These are phyloP conservation scores for Perdita meconis DNA, from an alignment of 2,888 invertebrate species.

Conservation along the genomic window DNA sequence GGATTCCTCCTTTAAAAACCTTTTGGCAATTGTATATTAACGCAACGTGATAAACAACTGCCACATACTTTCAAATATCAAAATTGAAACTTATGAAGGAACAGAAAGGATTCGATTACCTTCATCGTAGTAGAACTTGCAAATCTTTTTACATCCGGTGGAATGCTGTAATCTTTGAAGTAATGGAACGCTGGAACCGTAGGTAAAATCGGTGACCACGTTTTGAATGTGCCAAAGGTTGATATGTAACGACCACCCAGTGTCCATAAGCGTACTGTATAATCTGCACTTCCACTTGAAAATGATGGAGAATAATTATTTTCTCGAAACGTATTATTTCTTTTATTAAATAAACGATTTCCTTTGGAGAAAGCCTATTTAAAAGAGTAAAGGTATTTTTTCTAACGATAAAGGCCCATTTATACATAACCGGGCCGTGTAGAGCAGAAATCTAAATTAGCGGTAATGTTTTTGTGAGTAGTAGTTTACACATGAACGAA, in stretches of 20 bases:
- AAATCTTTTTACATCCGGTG: constrained; percentile 90
- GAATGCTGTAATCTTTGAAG: constrained; percentile 86
- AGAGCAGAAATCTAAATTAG: too few relatives aligned
- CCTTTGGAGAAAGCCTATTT: too few relatives aligned
- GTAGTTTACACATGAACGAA: too few relatives aligned
- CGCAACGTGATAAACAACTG: neutral
- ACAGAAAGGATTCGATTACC: constrained; percentile 82
- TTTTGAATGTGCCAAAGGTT: constrained; percentile 90
- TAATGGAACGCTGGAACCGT: constrained; percentile 83
- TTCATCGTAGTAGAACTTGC: constrained; percentile 92
- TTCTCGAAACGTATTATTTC: neutral
- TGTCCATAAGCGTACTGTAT: constrained; percentile 91
- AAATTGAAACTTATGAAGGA: neutral
- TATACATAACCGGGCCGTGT: too few relatives aligned
- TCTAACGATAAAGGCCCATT: too few relatives aligned
- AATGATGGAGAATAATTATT: constrained; percentile 14
- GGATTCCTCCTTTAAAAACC: constrained; percentile 83
- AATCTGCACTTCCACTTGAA: constrained; percentile 88
- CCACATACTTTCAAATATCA: neutral
- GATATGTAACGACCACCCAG: constrained; percentile 89
- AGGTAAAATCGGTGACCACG: constrained; percentile 86
- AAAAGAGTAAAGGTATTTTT: too few relatives aligned
- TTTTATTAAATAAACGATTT: too few relatives aligned
- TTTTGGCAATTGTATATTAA: constrained; percentile 54
- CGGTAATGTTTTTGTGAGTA: too few relatives aligned